Percentiles rank a stretch among this genome's conserved stretches.
phyloP scores from a whole-genome alignment of 2,797 vertebrate species.

The Masticophis lateralis region DNA sequence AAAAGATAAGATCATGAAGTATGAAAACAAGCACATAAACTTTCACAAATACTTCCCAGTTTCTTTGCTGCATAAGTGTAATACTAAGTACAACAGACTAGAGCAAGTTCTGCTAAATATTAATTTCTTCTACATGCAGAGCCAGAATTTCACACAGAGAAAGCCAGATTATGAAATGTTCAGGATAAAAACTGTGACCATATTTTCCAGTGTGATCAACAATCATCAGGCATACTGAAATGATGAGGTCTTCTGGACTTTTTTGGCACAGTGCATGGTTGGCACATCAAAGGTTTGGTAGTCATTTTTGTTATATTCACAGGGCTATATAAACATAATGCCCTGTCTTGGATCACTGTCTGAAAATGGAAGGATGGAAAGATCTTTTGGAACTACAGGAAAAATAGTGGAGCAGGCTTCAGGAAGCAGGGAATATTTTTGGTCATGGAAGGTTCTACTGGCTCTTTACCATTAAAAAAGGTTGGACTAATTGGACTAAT shows the following conservation, averaged over 20 bases:
- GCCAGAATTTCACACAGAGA: not conserved
- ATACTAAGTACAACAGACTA: not conserved
- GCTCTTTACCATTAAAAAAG: not conserved
- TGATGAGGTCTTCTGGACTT: constrained; percentile 3
- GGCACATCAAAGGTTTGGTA: not conserved
- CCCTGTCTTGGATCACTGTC: not conserved
- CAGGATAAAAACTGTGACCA: constrained; percentile 1
- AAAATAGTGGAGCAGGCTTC: not conserved
- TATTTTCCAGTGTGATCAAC: constrained; percentile 6
- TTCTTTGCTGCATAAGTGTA: constrained; percentile 1
- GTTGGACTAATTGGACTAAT: not conserved
- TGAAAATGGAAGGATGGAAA: not conserved
- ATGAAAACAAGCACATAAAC: constrained; percentile 3
- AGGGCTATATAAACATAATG: not conserved
- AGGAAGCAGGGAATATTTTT: not conserved
- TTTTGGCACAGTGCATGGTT: not conserved
- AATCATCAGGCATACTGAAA: not conserved
- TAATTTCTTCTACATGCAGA: constrained; percentile 15
- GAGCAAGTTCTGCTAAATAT: not conserved
- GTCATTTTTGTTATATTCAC: not conserved
- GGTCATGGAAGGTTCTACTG: not conserved
- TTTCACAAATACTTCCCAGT: constrained; percentile 7
- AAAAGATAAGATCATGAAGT: not conserved
- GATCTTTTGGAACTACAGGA: not conserved
- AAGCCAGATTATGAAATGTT: constrained; percentile 25